phyloP scores from a whole-genome alignment of 23 tunicate species.

The Diplosoma virens region DNA sequence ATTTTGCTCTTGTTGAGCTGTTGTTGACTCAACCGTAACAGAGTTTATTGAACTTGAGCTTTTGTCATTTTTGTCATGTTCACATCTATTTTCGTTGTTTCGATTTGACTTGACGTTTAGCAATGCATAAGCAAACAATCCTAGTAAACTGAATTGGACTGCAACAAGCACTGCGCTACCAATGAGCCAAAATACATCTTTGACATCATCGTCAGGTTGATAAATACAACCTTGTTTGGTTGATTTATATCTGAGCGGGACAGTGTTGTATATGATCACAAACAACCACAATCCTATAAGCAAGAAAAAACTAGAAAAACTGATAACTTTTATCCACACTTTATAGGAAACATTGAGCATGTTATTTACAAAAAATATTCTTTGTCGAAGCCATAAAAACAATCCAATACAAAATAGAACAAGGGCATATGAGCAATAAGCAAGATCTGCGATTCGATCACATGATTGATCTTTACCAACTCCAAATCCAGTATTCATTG shows the following conservation, averaged over 20 bases:
- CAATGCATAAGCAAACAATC: no score
- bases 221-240: constrained; percentile 14
- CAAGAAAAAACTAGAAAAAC: constrained; percentile 39
- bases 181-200: no score
- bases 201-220: neutral
- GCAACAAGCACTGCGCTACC: no score
- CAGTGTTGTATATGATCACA: neutral
- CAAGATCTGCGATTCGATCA: constrained; percentile 42
- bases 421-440: constrained; percentile 17
- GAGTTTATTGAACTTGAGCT: no score
- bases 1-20: no score
- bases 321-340: constrained; percentile 1
- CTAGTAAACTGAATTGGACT: no score
- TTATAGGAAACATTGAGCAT: constrained; percentile 31
- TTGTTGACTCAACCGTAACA: no score
- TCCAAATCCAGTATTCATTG: constrained; percentile 31
- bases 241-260: constrained; percentile 27
- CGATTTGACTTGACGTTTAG: no score
- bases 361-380: constrained; percentile 39
- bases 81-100: no score
- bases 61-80: no score
- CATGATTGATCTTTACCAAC: constrained; percentile 15
- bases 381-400: constrained; percentile 67
- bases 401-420: constrained; percentile 16
- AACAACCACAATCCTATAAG: constrained; percentile 10